These are phyloP conservation scores for Diprion similis DNA, from an alignment of 1,140 invertebrate genomes.

Conservation along the genomic window DNA sequence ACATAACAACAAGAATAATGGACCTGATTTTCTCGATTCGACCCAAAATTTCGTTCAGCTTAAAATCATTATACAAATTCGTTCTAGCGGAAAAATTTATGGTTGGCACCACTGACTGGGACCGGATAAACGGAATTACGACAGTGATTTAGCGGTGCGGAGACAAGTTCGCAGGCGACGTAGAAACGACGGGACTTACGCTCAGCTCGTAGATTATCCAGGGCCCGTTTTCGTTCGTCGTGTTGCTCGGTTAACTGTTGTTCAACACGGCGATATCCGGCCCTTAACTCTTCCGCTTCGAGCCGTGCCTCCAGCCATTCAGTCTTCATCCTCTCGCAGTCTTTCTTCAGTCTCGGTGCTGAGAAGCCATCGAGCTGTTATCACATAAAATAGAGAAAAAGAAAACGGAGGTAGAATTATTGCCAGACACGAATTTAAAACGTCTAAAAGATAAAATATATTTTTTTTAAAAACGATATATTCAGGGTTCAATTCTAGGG, in stretches of 20 bases:
- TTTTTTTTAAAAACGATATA: too few species aligned
- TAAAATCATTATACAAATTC: too few species aligned
- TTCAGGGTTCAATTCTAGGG: too few species aligned
- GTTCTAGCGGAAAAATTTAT: too few species aligned
- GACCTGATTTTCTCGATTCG: too few species aligned
- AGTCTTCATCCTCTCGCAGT: slow-evolving; percentile 60
- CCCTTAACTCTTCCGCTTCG: slow-evolving; percentile 63
- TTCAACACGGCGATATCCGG: slow-evolving; percentile 61
- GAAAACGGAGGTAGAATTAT: slow-evolving; percentile 55
- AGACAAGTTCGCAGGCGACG: not conserved
- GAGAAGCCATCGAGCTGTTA: slow-evolving; percentile 67
- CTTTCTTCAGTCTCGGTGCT: slow-evolving; percentile 61
- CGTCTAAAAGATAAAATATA: too few species aligned
- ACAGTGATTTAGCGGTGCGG: too few species aligned
- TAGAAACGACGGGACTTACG: slow-evolving; percentile 38
- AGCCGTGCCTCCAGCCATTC: slow-evolving; percentile 59
- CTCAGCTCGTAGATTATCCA: slow-evolving; percentile 49
- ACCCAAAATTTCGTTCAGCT: too few species aligned
- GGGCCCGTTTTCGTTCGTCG: slow-evolving; percentile 45
- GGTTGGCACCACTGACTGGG: too few species aligned
- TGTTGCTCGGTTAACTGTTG: slow-evolving; percentile 61
- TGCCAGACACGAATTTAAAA: slow-evolving; percentile 65
- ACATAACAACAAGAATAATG: too few species aligned
- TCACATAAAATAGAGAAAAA: slow-evolving; percentile 35
- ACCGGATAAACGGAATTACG: too few species aligned